A percentile compares a stretch with the other conserved stretches of the same genome.
phyloP scores from a whole-genome alignment of 2,888 invertebrate genomes.

The Parasteatoda lunata region DNA sequence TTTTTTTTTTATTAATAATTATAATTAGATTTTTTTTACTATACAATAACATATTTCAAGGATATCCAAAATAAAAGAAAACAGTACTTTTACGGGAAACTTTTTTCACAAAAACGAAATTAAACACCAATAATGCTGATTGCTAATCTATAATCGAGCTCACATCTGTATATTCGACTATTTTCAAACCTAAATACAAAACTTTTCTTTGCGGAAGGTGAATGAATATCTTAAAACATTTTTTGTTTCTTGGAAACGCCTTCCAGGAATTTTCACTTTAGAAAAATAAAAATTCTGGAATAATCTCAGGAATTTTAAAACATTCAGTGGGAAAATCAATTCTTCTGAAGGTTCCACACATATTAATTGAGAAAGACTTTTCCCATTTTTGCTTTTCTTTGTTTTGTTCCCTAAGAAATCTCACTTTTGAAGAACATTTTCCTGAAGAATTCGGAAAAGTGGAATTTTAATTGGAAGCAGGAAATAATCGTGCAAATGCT shows the following conservation, averaged over 20 bases:
- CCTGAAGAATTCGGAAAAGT: conserved; percentile 42
- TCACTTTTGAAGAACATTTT: conserved; percentile 33
- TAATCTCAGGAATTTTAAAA: conserved; percentile 42
- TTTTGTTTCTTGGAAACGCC: background rate
- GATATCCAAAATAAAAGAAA: too few species aligned
- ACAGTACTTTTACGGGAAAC: too few species aligned
- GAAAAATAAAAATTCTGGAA: conserved; percentile 17
- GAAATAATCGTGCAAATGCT: conserved; percentile 23
- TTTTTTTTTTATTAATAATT: too few species aligned
- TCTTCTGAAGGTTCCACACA: conserved; percentile 11
- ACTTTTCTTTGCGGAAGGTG: too few species aligned
- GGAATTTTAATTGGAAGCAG: conserved; percentile 44
- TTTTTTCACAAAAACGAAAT: too few species aligned
- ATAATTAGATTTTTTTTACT: too few species aligned
- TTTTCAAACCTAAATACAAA: too few species aligned
- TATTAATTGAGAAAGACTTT: conserved; percentile 35
- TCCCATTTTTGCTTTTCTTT: conserved; percentile 28
- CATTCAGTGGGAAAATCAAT: conserved; percentile 19
- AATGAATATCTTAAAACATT: too few species aligned
- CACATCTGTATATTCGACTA: too few species aligned
- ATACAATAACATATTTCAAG: too few species aligned
- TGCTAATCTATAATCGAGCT: too few species aligned
- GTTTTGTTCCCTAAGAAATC: conserved; percentile 7
- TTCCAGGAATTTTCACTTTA: conserved; percentile 11
- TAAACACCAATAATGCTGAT: too few species aligned